Evolutionary conservation across 2,888 invertebrate genomes (phyloP).

Genomic region (Aproaerema taeniolella): DNA sequence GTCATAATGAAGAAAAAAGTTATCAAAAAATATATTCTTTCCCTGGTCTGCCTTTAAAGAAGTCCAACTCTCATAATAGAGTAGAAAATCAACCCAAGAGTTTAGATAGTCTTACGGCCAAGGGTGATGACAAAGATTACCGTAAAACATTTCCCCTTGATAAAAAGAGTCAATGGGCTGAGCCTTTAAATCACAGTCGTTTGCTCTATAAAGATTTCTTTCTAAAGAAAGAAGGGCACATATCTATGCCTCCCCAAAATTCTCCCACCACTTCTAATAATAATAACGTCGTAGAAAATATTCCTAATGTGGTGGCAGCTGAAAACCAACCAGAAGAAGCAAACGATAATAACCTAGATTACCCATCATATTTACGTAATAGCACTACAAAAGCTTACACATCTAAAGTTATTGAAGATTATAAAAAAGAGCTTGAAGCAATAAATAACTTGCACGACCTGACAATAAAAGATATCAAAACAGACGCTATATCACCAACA

Average conservation of each 20-base stretch:
- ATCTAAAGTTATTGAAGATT: constrained; percentile 72
- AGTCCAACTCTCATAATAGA: constrained; percentile 37
- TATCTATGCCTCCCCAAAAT: constrained; percentile 56
- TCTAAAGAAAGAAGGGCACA: constrained; percentile 57
- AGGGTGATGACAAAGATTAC: constrained; percentile 43
- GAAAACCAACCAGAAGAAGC: no score
- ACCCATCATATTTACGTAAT: constrained; percentile 63
- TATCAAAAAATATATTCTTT: constrained; percentile 48
- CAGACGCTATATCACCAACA: constrained; percentile 60
- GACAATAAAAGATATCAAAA: constrained; percentile 68
- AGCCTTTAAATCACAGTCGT: constrained; percentile 64
- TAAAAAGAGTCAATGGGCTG: constrained; percentile 43
- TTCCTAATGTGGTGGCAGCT: constrained; percentile 21
- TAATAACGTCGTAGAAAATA: no score
- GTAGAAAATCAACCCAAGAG: constrained; percentile 53
- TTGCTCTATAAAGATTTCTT: constrained; percentile 69
- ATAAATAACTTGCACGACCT: constrained; percentile 68
- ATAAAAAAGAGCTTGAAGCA: constrained; percentile 68
- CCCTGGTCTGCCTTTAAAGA: constrained; percentile 46
- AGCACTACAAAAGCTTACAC: constrained; percentile 69
- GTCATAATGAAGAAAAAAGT: constrained; percentile 49
- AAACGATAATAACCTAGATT: constrained; percentile 44
- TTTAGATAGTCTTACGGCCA: constrained; percentile 47
- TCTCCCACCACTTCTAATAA: no score
- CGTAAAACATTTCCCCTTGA: constrained; percentile 38